phyloP scores from a whole-genome alignment of 64 coral and sea anemone species.

The Pachyseris speciosa region DNA sequence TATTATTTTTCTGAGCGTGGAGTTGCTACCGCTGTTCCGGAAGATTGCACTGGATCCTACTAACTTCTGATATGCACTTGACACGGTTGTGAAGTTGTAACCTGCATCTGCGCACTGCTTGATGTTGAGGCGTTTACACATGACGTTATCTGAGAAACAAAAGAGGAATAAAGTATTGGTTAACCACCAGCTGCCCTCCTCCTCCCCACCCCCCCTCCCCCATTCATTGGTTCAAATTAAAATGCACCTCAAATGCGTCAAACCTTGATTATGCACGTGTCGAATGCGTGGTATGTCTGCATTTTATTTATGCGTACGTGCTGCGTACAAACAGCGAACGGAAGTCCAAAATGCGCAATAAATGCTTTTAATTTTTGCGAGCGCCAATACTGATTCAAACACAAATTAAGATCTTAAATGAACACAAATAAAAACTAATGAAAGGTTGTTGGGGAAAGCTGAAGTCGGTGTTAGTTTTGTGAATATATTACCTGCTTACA shows the following conservation, averaged over 20 bases:
- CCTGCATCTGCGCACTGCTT: not conserved
- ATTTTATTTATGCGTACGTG: not conserved
- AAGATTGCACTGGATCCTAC: not conserved
- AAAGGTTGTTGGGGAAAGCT: too few relatives aligned
- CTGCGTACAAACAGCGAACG: too few relatives aligned
- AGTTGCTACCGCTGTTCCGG: not conserved
- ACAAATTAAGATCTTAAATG: too few relatives aligned
- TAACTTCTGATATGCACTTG: constrained; percentile 8
- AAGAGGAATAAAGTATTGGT: not conserved
- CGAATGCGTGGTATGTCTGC: not conserved
- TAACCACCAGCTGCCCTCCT: not conserved
- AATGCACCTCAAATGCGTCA: not conserved
- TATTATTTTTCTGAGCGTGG: constrained; percentile 8
- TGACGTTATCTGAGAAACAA: not conserved
- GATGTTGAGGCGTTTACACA: not conserved
- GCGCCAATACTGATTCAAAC: too few relatives aligned
- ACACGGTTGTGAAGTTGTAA: not conserved
- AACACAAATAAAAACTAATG: too few relatives aligned
- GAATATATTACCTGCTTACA: not conserved
- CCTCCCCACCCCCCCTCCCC: too few relatives aligned
- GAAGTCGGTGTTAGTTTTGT: not conserved
- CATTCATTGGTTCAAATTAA: too few relatives aligned
- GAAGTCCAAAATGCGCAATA: too few relatives aligned
- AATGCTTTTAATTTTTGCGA: too few relatives aligned
- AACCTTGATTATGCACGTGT: not conserved